A percentile compares a stretch with the other conserved stretches of the same genome.
Conservation (phyloP, 2,888 invertebrate species). For the Acanthosoma haemorrhoidale region DNA sequence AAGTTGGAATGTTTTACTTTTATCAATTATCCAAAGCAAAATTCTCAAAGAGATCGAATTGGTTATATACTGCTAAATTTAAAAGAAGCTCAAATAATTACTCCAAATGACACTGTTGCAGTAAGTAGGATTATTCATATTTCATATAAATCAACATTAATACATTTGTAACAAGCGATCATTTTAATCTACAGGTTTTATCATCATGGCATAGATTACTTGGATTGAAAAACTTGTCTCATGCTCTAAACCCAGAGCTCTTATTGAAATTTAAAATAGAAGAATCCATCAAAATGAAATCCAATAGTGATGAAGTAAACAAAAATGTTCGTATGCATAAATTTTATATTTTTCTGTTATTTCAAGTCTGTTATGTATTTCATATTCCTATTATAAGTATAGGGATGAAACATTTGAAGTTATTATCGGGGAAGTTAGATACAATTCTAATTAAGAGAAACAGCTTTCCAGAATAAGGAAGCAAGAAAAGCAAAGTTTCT, state of each 20-base stretch:
- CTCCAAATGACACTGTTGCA: neutral
- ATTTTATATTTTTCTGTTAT: too few species aligned
- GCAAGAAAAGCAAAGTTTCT: too few species aligned
- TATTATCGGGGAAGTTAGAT: too few species aligned
- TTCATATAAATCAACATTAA: neutral
- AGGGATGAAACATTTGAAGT: too few species aligned
- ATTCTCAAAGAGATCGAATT: slow-evolving; percentile 56
- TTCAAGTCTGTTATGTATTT: too few species aligned
- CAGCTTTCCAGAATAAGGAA: too few species aligned
- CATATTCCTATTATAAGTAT: too few species aligned
- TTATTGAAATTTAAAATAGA: slow-evolving; percentile 46
- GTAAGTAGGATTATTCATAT: neutral
- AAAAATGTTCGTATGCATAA: too few species aligned
- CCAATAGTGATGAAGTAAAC: slow-evolving; percentile 6
- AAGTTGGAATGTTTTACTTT: slow-evolving; percentile 63
- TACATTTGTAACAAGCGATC: neutral
- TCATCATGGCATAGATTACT: slow-evolving; percentile 45
- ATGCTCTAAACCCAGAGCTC: slow-evolving; percentile 46
- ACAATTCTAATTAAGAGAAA: too few species aligned
- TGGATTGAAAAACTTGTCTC: slow-evolving; percentile 46
- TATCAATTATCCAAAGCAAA: slow-evolving; percentile 46
- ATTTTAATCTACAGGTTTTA: neutral
- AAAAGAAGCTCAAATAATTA: slow-evolving; percentile 58
- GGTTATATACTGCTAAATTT: slow-evolving; percentile 66
- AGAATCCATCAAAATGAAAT: slow-evolving; percentile 39